phyloP scores from a whole-genome alignment of 2,888 invertebrate genomes.

The Drosophila phalerata region DNA sequence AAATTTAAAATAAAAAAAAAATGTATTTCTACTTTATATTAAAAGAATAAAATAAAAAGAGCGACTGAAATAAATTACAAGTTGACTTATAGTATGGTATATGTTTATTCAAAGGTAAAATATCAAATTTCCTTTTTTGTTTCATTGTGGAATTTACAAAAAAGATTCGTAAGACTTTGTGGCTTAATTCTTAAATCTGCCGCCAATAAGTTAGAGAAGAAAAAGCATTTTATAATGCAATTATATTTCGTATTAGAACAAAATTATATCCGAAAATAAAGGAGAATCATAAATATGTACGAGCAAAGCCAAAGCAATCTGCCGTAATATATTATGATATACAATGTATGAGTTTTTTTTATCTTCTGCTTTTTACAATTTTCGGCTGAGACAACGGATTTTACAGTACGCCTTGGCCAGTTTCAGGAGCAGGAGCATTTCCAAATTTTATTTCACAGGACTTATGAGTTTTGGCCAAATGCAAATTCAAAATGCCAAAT shows the following conservation, averaged over 20 bases:
- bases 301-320: slow-evolving; percentile 71
- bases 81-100: too few species aligned
- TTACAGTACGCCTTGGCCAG: slow-evolving; percentile 44
- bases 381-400: slow-evolving; percentile 64
- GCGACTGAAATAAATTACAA: too few species aligned
- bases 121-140: background rate
- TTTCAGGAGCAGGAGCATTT: slow-evolving; percentile 22
- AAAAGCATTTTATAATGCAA: slow-evolving; percentile 66
- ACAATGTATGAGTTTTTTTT: slow-evolving; percentile 62
- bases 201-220: slow-evolving; percentile 13
- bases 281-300: slow-evolving; percentile 64
- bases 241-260: slow-evolving; percentile 65
- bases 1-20: too few species aligned
- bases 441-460: slow-evolving; percentile 35
- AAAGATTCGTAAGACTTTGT: background rate
- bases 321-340: slow-evolving; percentile 66
- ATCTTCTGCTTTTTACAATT: slow-evolving; percentile 54
- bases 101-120: too few species aligned
- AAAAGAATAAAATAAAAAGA: too few species aligned
- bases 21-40: too few species aligned
- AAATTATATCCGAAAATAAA: slow-evolving; percentile 46
- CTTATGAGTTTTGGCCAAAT: slow-evolving; percentile 34
- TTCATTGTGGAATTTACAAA: background rate
- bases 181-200: slow-evolving; percentile 8
- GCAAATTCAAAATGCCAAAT: slow-evolving; percentile 64